Percentiles rank a stretch among this genome's conserved stretches.
Evolutionary conservation across 2,113 vertebrate species (phyloP).

Genomic region (Bambusicola thoracicus): DNA sequence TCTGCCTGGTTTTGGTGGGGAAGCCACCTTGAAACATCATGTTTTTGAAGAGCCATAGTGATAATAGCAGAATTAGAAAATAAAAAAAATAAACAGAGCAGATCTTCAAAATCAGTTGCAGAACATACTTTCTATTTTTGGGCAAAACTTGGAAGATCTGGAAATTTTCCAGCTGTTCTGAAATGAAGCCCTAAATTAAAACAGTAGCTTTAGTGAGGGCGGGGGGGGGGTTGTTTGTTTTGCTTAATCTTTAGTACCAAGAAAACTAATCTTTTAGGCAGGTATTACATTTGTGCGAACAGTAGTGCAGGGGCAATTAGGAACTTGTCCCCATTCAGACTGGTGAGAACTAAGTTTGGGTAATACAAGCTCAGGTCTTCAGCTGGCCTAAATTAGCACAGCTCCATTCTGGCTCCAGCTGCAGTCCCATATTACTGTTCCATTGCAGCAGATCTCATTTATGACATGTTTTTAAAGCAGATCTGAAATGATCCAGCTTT

Average conservation of each 20-base stretch:
- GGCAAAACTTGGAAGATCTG: conserved; percentile 27
- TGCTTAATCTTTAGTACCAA: not conserved
- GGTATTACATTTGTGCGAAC: not conserved
- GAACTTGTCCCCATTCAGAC: not conserved
- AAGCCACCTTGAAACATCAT: not conserved
- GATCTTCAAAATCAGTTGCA: conserved; percentile 36
- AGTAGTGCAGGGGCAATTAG: not conserved
- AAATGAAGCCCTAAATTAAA: conserved; percentile 30
- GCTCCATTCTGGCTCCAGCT: conserved; percentile 23
- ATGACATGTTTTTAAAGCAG: conserved; percentile 74
- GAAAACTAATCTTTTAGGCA: not conserved
- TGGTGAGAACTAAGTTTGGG: conserved; percentile 3
- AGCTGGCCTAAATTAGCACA: conserved; percentile 65
- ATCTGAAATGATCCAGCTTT: conserved; percentile 76
- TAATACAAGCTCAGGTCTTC: not conserved
- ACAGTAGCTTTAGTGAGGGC: not conserved
- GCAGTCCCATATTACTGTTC: conserved; percentile 32
- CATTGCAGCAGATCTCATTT: conserved; percentile 67
- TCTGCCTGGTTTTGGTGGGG: not conserved
- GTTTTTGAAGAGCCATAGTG: not conserved
- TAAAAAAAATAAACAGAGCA: conserved; percentile 5
- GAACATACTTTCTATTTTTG: conserved; percentile 46
- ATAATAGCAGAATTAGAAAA: conserved; percentile 3
- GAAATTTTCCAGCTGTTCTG: conserved; percentile 11
- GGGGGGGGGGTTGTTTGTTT: not conserved